Evolutionary conservation across 2,888 invertebrate species (phyloP).

Genomic region (Alcis repandata): DNA sequence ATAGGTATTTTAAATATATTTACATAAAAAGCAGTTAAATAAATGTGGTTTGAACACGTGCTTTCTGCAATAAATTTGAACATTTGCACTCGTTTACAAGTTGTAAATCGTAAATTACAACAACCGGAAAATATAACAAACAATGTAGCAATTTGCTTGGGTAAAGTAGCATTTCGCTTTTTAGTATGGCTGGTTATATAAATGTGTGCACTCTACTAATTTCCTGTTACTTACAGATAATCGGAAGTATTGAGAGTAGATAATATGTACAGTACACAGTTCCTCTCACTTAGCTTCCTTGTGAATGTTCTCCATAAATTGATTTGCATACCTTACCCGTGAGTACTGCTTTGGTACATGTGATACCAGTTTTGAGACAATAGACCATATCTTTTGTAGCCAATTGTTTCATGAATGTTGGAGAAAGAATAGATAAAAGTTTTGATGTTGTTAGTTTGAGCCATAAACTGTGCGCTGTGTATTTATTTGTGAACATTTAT

Average conservation of each 20-base stretch:
- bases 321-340: constrained; percentile 58
- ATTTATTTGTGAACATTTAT: background rate
- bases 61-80: constrained; percentile 9
- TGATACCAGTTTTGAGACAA: constrained; percentile 23
- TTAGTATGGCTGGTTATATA: constrained; percentile 34
- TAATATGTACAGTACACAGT: constrained; percentile 20
- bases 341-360: constrained; percentile 48
- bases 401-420: constrained; percentile 2
- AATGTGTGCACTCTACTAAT: constrained; percentile 32
- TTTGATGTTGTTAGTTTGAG: background rate
- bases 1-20: no score
- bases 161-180: constrained; percentile 19
- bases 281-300: constrained; percentile 61
- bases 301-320: constrained; percentile 67
- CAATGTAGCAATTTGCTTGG: constrained; percentile 32
- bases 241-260: constrained; percentile 57
- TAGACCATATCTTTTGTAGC: constrained; percentile 14
- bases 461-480: background rate
- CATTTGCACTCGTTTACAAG: background rate
- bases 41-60: background rate
- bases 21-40: background rate
- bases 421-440: background rate
- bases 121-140: constrained; percentile 26
- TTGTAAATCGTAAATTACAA: no score
- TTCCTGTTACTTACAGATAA: constrained; percentile 44